Percentiles rank a stretch among this genome's conserved stretches.
Evolutionary conservation across 2,888 invertebrate genomes (phyloP).

Genomic region (Gandaritis pyraliata): DNA sequence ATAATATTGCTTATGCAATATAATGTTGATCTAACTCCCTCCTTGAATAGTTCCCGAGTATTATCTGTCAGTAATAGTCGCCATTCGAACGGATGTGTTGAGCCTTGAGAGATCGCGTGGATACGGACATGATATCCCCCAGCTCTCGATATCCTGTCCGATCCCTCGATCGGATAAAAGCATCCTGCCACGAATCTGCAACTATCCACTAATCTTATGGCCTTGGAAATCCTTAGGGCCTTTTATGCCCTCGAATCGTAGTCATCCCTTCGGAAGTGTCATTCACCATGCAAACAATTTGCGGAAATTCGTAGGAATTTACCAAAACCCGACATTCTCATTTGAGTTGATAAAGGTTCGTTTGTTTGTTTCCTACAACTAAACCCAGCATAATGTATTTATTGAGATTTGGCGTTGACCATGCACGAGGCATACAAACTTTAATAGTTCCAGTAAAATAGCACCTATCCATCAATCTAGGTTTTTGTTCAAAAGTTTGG

Average conservation of each 20-base stretch:
- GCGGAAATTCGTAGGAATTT: constrained; percentile 9
- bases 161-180: constrained; percentile 18
- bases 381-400: neutral
- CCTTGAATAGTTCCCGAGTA: neutral
- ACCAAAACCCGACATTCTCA: neutral
- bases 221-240: constrained; percentile 10
- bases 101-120: constrained; percentile 15
- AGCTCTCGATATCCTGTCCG: constrained; percentile 21
- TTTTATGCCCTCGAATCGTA: constrained; percentile 11
- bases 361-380: neutral
- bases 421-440: too few relatives aligned
- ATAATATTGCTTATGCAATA: too few relatives aligned
- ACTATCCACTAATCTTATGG: constrained; percentile 25
- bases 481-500: too few relatives aligned
- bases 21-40: neutral
- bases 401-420: too few relatives aligned
- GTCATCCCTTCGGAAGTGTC: constrained; percentile 11
- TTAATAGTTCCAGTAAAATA: too few relatives aligned
- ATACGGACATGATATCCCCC: constrained; percentile 20
- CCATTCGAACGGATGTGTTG: constrained; percentile 2
- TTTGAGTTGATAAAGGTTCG: neutral
- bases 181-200: constrained; percentile 9
- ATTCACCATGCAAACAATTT: constrained; percentile 10
- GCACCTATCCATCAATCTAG: too few relatives aligned
- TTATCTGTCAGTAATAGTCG: constrained; percentile 7